Evolutionary conservation across 2,888 invertebrate genomes (phyloP), one percentile per base, ranked within the genome.

Genomic region (Drosophila prostipennis): DNA sequence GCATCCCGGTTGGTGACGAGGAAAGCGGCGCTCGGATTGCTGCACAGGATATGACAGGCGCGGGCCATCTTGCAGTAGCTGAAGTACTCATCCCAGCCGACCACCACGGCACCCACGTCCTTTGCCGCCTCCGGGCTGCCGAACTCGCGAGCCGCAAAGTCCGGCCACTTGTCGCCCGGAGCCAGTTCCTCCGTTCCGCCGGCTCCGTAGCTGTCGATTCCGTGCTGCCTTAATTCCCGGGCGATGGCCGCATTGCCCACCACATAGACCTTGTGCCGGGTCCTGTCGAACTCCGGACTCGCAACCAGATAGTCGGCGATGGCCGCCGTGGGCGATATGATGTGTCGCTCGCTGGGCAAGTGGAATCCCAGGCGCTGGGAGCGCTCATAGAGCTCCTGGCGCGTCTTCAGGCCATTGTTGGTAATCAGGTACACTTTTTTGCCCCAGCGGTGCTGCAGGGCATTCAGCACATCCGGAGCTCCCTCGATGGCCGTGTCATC

Each of bases 1-100:
- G 97, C 96, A 92, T 99, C 99, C 1, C 96, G 96, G 91, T 99
- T 99, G 6, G 98, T 98, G 0, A 96, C 98, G 55, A 99, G 93
- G 90, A 98, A 99, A 13, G 96, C 90, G 78, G 96, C 95, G 19
- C 95, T 93, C 2, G 95, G 94, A 80, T 96, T 94, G 26, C 94
- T 93, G 55, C 56, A 61, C 1, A 98, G 93, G 91, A 98, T 98
- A 43, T 95, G 95, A 2, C 96, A 96, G 1, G 98, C 99, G 91
- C 97, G 98, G 89, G 97, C 93, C 87, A 99, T 94, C 93, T 99
- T 99, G 0, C 95, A 94, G 90, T 96, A 98, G 89, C 96, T 97
- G 86, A 99, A 95, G 91, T 98, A 95, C 76, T 96, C 95, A 92
- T 99, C 99, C 91, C 98, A 98, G 5, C 98, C 99, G 26, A 99